Percentiles rank a stretch among this genome's conserved stretches.
phyloP scores from a whole-genome alignment of 2,113 vertebrate genomes.

The Ploceus nigricollis region DNA sequence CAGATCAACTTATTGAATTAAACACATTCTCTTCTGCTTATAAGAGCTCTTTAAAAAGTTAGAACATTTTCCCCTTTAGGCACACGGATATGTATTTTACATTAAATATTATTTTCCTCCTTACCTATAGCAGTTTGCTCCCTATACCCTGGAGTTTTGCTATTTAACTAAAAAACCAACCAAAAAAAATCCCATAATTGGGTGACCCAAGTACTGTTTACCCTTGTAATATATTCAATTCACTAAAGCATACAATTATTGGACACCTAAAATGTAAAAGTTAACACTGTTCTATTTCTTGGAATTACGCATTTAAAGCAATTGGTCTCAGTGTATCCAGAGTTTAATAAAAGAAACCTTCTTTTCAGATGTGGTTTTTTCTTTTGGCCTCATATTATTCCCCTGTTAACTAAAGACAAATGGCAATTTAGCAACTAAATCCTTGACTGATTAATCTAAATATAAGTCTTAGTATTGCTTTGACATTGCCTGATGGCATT shows the following conservation, averaged over 20 bases:
- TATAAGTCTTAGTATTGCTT: neutral
- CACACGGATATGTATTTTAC: neutral
- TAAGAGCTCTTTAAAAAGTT: neutral
- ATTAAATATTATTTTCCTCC: neutral
- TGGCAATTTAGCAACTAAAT: neutral
- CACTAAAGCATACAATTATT: neutral
- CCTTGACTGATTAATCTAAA: neutral
- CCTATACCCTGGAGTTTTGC: neutral
- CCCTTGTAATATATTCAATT: neutral
- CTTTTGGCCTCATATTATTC: neutral
- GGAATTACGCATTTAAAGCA: neutral
- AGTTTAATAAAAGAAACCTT: neutral
- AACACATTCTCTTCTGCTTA: neutral
- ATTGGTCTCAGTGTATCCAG: neutral
- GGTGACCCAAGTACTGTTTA: neutral
- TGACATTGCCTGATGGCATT: neutral
- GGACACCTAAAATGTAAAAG: neutral
- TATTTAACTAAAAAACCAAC: neutral
- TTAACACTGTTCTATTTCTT: neutral
- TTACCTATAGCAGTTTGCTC: neutral
- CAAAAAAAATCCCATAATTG: neutral
- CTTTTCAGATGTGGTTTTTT: neutral
- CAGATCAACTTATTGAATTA: neutral
- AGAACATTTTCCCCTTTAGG: neutral
- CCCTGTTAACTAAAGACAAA: neutral